Evolutionary conservation across 2,113 vertebrate species (phyloP).

Genomic region (Ascaphus truei): DNA sequence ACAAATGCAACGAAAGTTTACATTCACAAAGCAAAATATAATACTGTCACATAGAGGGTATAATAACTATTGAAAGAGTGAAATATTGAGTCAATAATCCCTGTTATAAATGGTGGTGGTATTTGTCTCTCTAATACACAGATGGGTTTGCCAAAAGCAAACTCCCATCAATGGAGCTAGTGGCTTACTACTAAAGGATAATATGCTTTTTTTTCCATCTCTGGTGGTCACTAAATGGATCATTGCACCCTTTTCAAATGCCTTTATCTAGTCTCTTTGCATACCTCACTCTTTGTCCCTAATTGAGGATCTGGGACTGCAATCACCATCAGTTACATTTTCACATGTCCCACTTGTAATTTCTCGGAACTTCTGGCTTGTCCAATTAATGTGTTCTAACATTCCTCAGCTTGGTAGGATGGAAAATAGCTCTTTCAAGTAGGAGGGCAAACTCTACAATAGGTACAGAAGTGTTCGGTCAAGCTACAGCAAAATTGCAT

Average conservation of each 20-base stretch:
- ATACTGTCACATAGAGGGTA: not conserved
- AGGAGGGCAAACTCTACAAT: constrained; percentile 4
- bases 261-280: not conserved
- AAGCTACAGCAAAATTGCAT: constrained; percentile 7
- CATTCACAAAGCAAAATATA: not conserved
- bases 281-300: not conserved
- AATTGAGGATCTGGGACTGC: not conserved
- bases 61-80: not conserved
- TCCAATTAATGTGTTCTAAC: constrained; percentile 14
- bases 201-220: not conserved
- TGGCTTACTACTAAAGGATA: not conserved
- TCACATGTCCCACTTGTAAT: not conserved
- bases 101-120: not conserved
- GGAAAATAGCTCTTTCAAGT: constrained; percentile 5
- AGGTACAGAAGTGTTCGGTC: not conserved
- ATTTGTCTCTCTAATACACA: too few relatives aligned
- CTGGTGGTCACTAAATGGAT: constrained; percentile 13
- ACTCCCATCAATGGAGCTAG: not conserved
- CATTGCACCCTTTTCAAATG: not conserved
- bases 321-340: not conserved
- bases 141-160: not conserved
- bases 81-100: not conserved
- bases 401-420: not conserved
- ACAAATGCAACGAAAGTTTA: not conserved
- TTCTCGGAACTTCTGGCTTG: constrained; percentile 4